phyloP scores from a whole-genome alignment of 2,888 invertebrate genomes.

The Lottia scabra region DNA sequence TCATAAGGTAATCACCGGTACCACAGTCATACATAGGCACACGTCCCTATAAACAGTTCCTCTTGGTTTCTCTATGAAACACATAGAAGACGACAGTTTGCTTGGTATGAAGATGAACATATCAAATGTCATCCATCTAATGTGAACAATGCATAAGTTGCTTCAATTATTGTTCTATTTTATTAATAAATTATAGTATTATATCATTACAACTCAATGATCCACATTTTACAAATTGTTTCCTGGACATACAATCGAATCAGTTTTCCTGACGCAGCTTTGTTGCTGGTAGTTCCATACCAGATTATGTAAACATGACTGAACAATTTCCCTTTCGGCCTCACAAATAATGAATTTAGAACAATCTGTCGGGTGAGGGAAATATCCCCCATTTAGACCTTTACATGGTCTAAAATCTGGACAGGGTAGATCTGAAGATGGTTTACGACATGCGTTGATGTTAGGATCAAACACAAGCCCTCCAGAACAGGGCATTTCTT shows the following conservation, averaged over 20 bases:
- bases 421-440: slow-evolving; percentile 39
- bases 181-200: too few species aligned
- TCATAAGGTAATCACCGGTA: too few species aligned
- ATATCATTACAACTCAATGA: too few species aligned
- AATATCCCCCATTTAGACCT: slow-evolving; percentile 4
- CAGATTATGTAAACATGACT: not conserved
- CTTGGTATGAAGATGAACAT: too few species aligned
- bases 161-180: too few species aligned
- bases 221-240: too few species aligned
- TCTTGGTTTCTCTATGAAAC: too few species aligned
- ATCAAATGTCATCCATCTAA: too few species aligned
- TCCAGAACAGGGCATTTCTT: slow-evolving; percentile 33
- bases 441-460: slow-evolving; percentile 38
- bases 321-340: slow-evolving; percentile 20
- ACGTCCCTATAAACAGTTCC: too few species aligned
- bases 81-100: too few species aligned
- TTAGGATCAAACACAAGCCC: slow-evolving; percentile 43
- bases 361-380: slow-evolving; percentile 11
- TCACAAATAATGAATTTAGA: slow-evolving; percentile 12
- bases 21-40: too few species aligned
- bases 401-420: slow-evolving; percentile 40
- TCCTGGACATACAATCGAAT: not conserved
- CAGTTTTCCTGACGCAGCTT: slow-evolving; percentile 9
- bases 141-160: too few species aligned
- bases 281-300: slow-evolving; percentile 11